Evolutionary conservation across 2,888 invertebrate genomes (phyloP), one percentile per base, ranked within the genome.

Genomic region (Helleia helle): DNA sequence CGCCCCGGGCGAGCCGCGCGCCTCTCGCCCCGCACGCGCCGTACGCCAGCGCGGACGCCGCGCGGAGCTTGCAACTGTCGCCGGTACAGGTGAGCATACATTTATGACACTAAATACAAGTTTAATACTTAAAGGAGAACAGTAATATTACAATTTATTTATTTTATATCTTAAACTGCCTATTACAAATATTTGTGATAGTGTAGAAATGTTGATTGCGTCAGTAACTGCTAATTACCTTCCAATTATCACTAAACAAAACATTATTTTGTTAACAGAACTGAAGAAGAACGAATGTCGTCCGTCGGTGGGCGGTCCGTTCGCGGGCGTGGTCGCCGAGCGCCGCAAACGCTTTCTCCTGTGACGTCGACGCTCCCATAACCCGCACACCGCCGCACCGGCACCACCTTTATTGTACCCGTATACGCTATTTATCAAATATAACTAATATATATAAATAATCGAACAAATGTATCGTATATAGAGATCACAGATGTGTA

Each of bases 241-340:
- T n/a, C n/a, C n/a, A n/a, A n/a, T n/a, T n/a, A n/a, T n/a, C n/a
- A n/a, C n/a, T 2, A 22, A 36, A 4, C 7, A 6, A 26, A 9
- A 28, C 7, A 11, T 6, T 1, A 38, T 39, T 52, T 28, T 49
- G 38, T 54, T 54, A 52, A 25, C 83, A 86, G 81, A 86, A 85
- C 58, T 79, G 56, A 77, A 59, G 49, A 44, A 60, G 41, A 59
- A 71, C 49, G 34, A 22, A 9, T 30, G 30, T 22, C 76, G 80
- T 8, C 68, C 51, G 68, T 74, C 56, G 62, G 65, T 38, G 70
- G 61, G 68, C 80, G 71, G 77, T 65, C 87, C 89, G 65, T 87
- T 88, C 60, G 87, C 85, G 71, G 91, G 91, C 71, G 88, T 90
- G 88, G 92, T 91, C 79, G 91, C 90, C 62, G 91, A 91, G 76